Conservation (phyloP, 30 jellyfish, hydroid and myxozoan genomes). For the Phacellophora camtschatica region DNA sequence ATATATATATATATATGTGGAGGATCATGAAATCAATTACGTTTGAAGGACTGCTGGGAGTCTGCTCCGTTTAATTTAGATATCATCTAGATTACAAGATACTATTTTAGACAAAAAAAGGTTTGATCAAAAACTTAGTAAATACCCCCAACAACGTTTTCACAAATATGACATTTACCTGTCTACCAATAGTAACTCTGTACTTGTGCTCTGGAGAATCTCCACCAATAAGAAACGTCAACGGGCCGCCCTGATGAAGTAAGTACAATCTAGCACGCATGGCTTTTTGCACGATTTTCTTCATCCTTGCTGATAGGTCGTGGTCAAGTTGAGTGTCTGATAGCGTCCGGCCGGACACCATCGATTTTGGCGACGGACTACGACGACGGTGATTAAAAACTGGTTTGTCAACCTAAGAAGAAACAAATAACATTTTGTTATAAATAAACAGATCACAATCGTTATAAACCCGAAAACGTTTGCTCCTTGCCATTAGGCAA, state of each 20-base stretch:
- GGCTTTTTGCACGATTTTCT: slow-evolving; percentile 84
- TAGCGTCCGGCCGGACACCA: slow-evolving; percentile 51
- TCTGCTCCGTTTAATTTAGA: no score
- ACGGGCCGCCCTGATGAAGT: slow-evolving; percentile 94
- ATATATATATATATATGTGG: no score
- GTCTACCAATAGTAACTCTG: slow-evolving; percentile 91
- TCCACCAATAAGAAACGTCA: slow-evolving; percentile 95
- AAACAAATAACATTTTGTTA: neutral
- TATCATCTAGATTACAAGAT: no score
- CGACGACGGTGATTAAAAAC: slow-evolving; percentile 65
- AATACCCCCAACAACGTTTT: no score
- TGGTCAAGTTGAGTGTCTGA: slow-evolving; percentile 80
- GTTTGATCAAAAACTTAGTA: no score
- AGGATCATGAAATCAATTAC: no score
- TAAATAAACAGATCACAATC: no score
- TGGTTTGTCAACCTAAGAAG: slow-evolving; percentile 71
- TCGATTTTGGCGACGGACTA: slow-evolving; percentile 94
- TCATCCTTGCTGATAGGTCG: slow-evolving; percentile 71
- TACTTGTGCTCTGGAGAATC: slow-evolving; percentile 97
- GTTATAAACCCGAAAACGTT: no score
- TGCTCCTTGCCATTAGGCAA: no score
- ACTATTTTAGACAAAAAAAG: no score
- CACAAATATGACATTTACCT: no score
- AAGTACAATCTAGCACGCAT: slow-evolving; percentile 88
- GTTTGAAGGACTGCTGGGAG: no score